Evolutionary conservation across 2,113 vertebrate species (phyloP).

Genomic region (Brienomyrus brachyistius): DNA sequence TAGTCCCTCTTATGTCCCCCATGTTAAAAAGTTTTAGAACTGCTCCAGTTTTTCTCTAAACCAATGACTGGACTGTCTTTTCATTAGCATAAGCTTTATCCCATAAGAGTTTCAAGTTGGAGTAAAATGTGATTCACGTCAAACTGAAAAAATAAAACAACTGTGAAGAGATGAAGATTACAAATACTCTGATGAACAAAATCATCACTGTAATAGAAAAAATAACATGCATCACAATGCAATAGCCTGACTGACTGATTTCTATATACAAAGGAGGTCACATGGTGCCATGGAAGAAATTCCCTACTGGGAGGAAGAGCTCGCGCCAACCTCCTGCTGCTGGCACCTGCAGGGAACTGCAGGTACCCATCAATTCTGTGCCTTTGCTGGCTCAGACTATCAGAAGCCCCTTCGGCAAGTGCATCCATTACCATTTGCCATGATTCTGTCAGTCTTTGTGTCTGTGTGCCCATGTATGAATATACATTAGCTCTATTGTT

Average conservation of each 20-base stretch:
- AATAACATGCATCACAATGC: neutral
- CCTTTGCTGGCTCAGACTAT: neutral
- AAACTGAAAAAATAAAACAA: neutral
- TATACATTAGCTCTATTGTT: neutral
- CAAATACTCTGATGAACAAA: neutral
- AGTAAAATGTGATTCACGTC: neutral
- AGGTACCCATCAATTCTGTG: neutral
- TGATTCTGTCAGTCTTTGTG: neutral
- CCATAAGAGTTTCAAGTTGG: neutral
- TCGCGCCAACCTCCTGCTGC: neutral
- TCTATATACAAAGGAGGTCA: neutral
- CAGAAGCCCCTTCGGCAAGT: neutral
- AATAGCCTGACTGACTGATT: neutral
- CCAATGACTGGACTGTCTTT: neutral
- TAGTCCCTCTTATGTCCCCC: neutral
- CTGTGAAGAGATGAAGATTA: neutral
- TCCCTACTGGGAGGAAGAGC: neutral
- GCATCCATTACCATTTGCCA: neutral
- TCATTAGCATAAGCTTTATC: neutral
- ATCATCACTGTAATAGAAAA: neutral
- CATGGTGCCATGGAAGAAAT: neutral
- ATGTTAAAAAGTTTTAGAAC: neutral
- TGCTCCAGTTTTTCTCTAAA: neutral
- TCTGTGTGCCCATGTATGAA: neutral
- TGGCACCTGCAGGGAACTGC: neutral